Evolutionary conservation across 1,140 invertebrate species (phyloP), one percentile per base, ranked within the genome.

Genomic region (Liolophura sinensis): DNA sequence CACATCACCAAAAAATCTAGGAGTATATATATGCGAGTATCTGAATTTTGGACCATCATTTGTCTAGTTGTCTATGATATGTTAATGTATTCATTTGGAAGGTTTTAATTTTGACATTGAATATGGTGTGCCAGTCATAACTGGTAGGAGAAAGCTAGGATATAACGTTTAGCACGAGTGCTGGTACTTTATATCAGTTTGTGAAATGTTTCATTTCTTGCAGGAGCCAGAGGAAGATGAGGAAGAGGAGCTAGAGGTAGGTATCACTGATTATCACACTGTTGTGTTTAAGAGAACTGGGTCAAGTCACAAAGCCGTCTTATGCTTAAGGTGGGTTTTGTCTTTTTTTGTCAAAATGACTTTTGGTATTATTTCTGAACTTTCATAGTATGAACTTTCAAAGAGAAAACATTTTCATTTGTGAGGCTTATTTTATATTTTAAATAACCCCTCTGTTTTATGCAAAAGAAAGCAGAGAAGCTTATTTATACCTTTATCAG

Each of bases 231-330:
- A 68, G 15, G 66, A 62, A n/a, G 55, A 57, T 54, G 66, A 63
- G 31, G 54, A 58, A 25, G 66, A 68, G 9, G 66, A 68, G 47
- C 31, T 68, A 27, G 27, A 62, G 57, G 66, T 68, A 58, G 62
- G 60, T 55, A 62, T 62, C 51, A 54, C 24, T n/a, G n/a, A n/a
- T n/a, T n/a, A n/a, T n/a, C n/a, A n/a, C n/a, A n/a, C n/a, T 20
- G 51, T 20, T n/a, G 3, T 54, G n/a, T 12, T 54, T n/a, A n/a
- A 40, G 31, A 40, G 9, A 5, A 9, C 31, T 40, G 31, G 31
- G 9, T n/a, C n/a, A 40, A 40, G 3, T 40, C 3, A 40, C 31
- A 40, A 40, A 5, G 31, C 31, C 3, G 31, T 40, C 3, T 40
- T 40, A 40, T 40, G 31, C 31, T 5, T 40, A 40, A 3, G 31